phyloP scores from a whole-genome alignment of 2,797 vertebrate species.

The Miichthys miiuy region DNA sequence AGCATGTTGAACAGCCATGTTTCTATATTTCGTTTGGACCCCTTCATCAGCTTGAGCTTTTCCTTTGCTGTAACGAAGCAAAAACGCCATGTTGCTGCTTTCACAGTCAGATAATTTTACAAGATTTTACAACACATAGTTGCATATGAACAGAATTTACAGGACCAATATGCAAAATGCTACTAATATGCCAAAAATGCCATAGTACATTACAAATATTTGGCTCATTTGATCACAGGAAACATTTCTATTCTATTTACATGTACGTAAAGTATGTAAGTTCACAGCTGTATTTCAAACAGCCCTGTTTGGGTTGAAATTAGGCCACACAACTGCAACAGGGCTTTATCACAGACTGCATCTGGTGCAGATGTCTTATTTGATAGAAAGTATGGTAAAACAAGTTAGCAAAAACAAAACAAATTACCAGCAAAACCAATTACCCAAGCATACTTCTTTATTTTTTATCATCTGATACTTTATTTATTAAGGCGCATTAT shows the following conservation, averaged over 20 bases:
- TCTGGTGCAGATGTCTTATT: slow-evolving; percentile 2
- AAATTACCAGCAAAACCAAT: slow-evolving; percentile 53
- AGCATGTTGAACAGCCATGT: too few relatives aligned
- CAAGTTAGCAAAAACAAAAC: slow-evolving; percentile 45
- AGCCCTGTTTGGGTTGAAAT: slow-evolving; percentile 8
- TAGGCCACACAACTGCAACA: slow-evolving; percentile 9
- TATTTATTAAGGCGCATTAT: slow-evolving; percentile 46
- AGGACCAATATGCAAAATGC: background rate
- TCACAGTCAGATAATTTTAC: background rate
- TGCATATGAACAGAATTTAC: background rate
- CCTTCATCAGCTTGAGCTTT: background rate
- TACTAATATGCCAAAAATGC: background rate
- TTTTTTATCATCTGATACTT: slow-evolving; percentile 35
- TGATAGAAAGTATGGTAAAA: slow-evolving; percentile 13
- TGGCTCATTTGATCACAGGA: background rate
- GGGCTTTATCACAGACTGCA: slow-evolving; percentile 16
- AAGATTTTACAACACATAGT: background rate
- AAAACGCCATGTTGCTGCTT: background rate
- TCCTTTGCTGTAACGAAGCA: background rate
- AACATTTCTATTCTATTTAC: background rate
- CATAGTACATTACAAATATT: background rate
- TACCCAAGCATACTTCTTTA: slow-evolving; percentile 36
- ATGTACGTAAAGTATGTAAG: background rate
- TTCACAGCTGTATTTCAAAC: background rate
- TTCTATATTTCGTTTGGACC: background rate